Conservation (phyloP, 1,140 invertebrate genomes). For the Chironomus tepperi region DNA sequence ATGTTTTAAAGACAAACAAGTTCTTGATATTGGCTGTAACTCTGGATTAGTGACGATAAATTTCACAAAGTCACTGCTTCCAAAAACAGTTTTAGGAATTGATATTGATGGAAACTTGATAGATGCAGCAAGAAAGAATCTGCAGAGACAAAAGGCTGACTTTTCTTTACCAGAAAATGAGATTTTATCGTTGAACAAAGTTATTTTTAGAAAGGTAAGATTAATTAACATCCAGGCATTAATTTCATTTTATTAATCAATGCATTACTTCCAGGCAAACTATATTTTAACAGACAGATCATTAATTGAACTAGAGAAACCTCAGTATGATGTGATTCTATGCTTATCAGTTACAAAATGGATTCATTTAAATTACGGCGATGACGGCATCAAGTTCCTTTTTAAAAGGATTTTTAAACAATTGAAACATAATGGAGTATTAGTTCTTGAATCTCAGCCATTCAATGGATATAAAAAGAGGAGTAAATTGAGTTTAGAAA, state of each 20-base stretch:
- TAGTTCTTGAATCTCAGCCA: conserved; percentile 88
- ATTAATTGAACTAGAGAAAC: conserved; percentile 64
- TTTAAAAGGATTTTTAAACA: conserved; percentile 87
- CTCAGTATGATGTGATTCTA: conserved; percentile 88
- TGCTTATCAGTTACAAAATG: conserved; percentile 96
- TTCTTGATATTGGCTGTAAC: conserved; percentile 97
- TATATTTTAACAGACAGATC: conserved; percentile 84
- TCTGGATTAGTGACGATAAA: conserved; percentile 84
- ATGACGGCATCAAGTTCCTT: conserved; percentile 84
- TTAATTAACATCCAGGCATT: no score
- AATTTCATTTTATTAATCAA: no score
- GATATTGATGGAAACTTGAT: conserved; percentile 91
- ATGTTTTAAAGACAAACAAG: conserved; percentile 78
- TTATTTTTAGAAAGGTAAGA: conserved; percentile 39
- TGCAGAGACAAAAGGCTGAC: conserved; percentile 30
- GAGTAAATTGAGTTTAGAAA: conserved; percentile 66
- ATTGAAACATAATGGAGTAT: conserved; percentile 76
- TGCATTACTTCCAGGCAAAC: conserved; percentile 51
- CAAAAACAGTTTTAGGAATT: conserved; percentile 78
- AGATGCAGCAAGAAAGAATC: conserved; percentile 37
- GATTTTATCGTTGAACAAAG: conserved; percentile 30
- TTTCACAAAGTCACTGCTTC: conserved; percentile 72
- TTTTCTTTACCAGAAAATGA: not conserved
- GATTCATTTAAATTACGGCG: conserved; percentile 96
- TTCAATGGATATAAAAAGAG: conserved; percentile 84